Evolutionary conservation across 2,113 vertebrate genomes (phyloP).

Genomic region (Apteryx owenii): DNA sequence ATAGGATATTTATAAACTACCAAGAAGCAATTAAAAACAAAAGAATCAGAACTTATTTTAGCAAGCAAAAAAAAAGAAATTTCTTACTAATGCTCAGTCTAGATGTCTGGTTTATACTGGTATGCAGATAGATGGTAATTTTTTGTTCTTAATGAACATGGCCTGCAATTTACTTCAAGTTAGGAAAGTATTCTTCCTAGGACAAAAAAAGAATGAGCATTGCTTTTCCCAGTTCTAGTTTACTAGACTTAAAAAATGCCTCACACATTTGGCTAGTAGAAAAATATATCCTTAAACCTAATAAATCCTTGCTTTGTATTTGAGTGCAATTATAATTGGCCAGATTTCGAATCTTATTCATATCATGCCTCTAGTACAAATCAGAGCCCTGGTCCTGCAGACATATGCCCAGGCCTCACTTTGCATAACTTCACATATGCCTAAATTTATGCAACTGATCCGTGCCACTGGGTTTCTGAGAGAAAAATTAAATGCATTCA

Average conservation of each 20-base stretch:
- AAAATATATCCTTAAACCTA: background rate
- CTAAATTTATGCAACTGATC: background rate
- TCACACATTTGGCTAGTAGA: background rate
- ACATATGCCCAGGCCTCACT: conserved; percentile 30
- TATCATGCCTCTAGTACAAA: conserved; percentile 36
- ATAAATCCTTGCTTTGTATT: background rate
- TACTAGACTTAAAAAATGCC: background rate
- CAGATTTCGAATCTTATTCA: conserved; percentile 20
- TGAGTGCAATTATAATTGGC: background rate
- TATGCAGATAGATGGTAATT: rapidly evolving
- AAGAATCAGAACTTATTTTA: background rate
- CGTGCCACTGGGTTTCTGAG: background rate
- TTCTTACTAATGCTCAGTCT: background rate
- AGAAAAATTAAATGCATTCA: background rate
- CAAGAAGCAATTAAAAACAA: background rate
- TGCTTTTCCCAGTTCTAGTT: background rate
- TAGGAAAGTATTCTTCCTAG: background rate
- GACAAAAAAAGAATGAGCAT: background rate
- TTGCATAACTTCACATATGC: conserved; percentile 49
- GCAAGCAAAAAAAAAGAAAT: background rate
- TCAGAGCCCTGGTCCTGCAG: background rate
- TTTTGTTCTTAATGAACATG: background rate
- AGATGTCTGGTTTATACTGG: background rate
- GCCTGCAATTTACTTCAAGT: background rate
- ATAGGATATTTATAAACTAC: background rate